Evolutionary conservation across 2,888 invertebrate genomes (phyloP), one percentile per base, ranked within the genome.

Genomic region (Lithosia quadra): DNA sequence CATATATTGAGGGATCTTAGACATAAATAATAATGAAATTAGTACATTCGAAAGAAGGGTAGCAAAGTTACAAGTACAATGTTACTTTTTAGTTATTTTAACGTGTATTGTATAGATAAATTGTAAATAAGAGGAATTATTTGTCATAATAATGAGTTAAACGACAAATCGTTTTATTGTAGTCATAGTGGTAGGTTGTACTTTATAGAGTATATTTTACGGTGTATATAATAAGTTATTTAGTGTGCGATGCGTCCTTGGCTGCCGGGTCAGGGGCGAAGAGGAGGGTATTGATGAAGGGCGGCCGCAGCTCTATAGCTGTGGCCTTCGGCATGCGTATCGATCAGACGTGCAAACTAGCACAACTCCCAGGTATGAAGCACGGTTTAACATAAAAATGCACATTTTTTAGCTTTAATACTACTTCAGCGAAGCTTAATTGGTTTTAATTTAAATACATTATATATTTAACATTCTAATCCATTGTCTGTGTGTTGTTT

Each of bases 51-150:
- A 88, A 87, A 84, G 81, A 88, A 90, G 90, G 90, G 89, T 92
- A 93, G 93, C 86, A 88, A 91, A 90, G 89, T 91, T 92, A 89
- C 87, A 87, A 95, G 95, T 94, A 94, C 95, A 94, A 94, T 92
- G 92, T 93, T 93, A 93, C 92, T 92, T 93, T 92, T 90, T 92
- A 89, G 86, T 91, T 90, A 91, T 91, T 93, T 90, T 91, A 89
- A 91, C 80, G 82, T 88, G 88, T 92, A 92, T 91, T 94, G 93
- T 94, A 94, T 93, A 94, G 92, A 86, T 80, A 91, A 93, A 90
- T 89, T 95, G 95, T 95, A 95, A 91, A 95, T 95, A 95, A 95
- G 95, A 95, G 91, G 83, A 92, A 94, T 89, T 94, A 94, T 94
- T 90, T 94, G 93, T 92, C 95, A 94, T 94, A 94, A 94, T 95